Evolutionary conservation across 1,140 invertebrate species (phyloP), one percentile per base, ranked within the genome.

Genomic region (Nomia melanderi): DNA sequence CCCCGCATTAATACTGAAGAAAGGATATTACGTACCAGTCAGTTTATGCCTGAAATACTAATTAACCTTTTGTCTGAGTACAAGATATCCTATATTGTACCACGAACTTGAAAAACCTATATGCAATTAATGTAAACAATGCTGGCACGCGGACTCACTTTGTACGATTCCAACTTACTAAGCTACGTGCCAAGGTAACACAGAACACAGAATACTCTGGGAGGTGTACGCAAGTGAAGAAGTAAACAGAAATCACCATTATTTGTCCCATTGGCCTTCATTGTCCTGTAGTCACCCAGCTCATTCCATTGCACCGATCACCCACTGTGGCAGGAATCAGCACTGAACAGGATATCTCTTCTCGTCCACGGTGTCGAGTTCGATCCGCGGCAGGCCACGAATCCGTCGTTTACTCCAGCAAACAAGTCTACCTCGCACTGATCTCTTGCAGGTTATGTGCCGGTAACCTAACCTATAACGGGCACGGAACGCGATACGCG

Each of bases 261-360:
- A 79, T 92, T 92, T 79, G 91, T 92, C 76, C 91, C 91, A 92
- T 92, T 92, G 78, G 91, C 90, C 89, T 92, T 92, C 91, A 92
- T 92, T 87, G 85, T 91, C 85, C 84, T 83, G 75, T 75, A 69
- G 76, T 77, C 85, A 83, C 86, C 87, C 85, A 84, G 86, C 80
- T 90, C 90, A 92, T 90, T 88, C 90, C 90, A 91, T 88, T 77
- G 74, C 83, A 81, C 76, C 67, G 79, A 71, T 75, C 78, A 81
- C 73, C 76, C 81, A 78, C 76, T 75, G 63, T 75, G 57, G 82
- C 77, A 84, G 76, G 23, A 81, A 53, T 54, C 79, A 79, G 66
- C 44, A 74, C 63, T 50, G 17, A n/a, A 33, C 33, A 33, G 23
- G 29, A 64, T 50, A 50, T 50, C 44, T 6, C 8, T 20, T 5